phyloP scores from a whole-genome alignment of 2,888 invertebrate species.

The Sisyra terminalis region DNA sequence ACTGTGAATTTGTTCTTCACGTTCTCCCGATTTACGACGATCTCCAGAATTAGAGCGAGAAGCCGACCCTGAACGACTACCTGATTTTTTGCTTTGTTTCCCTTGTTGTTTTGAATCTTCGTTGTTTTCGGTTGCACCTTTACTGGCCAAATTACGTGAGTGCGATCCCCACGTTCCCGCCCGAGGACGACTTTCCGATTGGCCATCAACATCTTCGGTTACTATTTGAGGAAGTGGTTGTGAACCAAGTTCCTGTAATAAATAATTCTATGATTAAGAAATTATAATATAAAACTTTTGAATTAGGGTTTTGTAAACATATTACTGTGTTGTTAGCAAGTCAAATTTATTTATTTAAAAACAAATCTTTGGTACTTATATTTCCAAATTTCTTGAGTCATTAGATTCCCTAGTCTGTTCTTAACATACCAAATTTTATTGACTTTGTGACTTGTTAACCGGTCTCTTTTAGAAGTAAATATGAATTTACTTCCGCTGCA shows the following conservation, averaged over 20 bases:
- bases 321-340: too few species aligned
- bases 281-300: too few species aligned
- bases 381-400: too few species aligned
- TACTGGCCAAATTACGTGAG: neutral
- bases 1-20: slow-evolving; percentile 16
- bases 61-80: slow-evolving; percentile 27
- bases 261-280: slow-evolving; percentile 6
- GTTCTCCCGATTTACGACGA: slow-evolving; percentile 19
- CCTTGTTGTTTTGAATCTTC: neutral
- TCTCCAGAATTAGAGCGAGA: slow-evolving; percentile 25
- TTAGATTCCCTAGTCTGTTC: too few species aligned
- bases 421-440: too few species aligned
- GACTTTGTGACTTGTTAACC: too few species aligned
- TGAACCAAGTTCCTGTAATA: slow-evolving; percentile 41
- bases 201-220: slow-evolving; percentile 30
- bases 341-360: too few species aligned
- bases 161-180: slow-evolving; percentile 44
- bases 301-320: too few species aligned
- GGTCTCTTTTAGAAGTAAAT: too few species aligned
- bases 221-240: slow-evolving; percentile 39
- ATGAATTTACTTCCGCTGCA: too few species aligned
- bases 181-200: slow-evolving; percentile 33
- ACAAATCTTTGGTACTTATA: too few species aligned
- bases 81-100: slow-evolving; percentile 12
- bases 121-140: neutral